Percentiles rank a stretch among this genome's conserved stretches.
Conservation (phyloP, 2,113 vertebrate genomes). For the Bungarus multicinctus region DNA sequence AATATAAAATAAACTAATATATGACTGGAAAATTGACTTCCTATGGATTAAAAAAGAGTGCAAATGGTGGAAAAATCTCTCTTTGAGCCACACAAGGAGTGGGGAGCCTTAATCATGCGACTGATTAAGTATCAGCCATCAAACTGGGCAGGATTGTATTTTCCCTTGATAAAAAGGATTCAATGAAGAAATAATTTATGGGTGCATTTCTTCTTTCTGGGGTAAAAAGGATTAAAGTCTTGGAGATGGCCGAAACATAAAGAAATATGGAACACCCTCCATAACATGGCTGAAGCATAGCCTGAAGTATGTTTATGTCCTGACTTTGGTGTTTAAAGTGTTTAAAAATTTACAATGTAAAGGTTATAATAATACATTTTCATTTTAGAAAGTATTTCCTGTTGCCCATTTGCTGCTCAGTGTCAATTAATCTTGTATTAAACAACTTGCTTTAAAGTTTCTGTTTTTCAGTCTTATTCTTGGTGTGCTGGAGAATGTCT, state of each 20-base stretch:
- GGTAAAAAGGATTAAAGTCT: slow-evolving; percentile 60
- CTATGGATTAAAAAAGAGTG: slow-evolving; percentile 85
- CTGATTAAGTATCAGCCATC: slow-evolving; percentile 64
- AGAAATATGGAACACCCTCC: slow-evolving; percentile 39
- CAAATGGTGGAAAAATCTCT: slow-evolving; percentile 71
- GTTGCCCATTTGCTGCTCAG: not conserved
- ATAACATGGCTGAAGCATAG: slow-evolving; percentile 54
- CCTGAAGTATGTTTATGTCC: slow-evolving; percentile 32
- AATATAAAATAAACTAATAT: slow-evolving; percentile 94
- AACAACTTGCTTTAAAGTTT: not conserved
- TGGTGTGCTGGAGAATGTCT: not conserved
- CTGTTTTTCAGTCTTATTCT: not conserved
- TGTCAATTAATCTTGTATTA: not conserved
- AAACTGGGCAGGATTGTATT: slow-evolving; percentile 51
- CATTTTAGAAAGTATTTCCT: slow-evolving; percentile 30
- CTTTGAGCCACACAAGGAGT: slow-evolving; percentile 65
- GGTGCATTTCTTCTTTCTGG: slow-evolving; percentile 57
- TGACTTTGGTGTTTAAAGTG: slow-evolving; percentile 10
- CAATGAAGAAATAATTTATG: slow-evolving; percentile 66
- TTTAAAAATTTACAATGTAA: slow-evolving; percentile 25
- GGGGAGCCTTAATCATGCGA: slow-evolving; percentile 64
- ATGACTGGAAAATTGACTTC: slow-evolving; percentile 86
- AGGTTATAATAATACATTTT: slow-evolving; percentile 24
- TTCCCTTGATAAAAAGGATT: slow-evolving; percentile 51
- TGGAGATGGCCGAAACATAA: slow-evolving; percentile 35